Base-by-base conservation (phyloP, 2,888 invertebrate genomes). In the Axea sp. region DNA sequence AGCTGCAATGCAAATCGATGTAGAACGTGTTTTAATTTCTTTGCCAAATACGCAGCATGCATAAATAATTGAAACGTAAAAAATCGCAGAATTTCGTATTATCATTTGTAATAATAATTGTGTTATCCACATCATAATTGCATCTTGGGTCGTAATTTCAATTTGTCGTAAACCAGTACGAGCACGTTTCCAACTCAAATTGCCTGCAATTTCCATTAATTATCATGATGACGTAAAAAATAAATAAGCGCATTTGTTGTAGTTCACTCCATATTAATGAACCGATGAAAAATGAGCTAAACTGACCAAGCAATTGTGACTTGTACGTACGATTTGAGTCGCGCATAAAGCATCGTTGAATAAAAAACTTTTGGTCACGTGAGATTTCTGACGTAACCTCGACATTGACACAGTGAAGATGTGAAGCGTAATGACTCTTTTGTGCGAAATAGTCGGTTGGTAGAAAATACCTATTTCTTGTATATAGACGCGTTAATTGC, bases 371-470 rank as follows among this genome's bases (percentile, higher is more conserved):
- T 64, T 57, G 57, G 57, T 72, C 71, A 72, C 71, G 71, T 72
- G 64, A 72, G 64, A 51, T 30, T 57, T 33, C 43, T 64, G 71
- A 72, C 71, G 71, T 64, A 72, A 72, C 71, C 57, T 72, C 51
- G 71, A 71, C 71, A 64, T 51, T 72, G 64, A 57, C 64, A 64
- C 31, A 53, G 59, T 53, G 69, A 69, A 71, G 60, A 71, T 71
- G 69, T 53, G 14, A 62, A 51, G 62, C 69, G 64, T 64, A 64
- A 72, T 72, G 71, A 72, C 57, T 64, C 62, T 71, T 69, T 60
- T 57, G 71, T 51, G 55, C 49, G 49, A 47, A 47, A 49, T 49
- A 62, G 55, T 53, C 53, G 41, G 53, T 71, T 47, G 57, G 22
- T 19, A 26, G 30, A 37, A 51, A n/a, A 71, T 51, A 49, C 64